A percentile compares a stretch with the other conserved stretches of the same genome.
phyloP scores from a whole-genome alignment of 2,888 invertebrate species.

The Idaea straminata region DNA sequence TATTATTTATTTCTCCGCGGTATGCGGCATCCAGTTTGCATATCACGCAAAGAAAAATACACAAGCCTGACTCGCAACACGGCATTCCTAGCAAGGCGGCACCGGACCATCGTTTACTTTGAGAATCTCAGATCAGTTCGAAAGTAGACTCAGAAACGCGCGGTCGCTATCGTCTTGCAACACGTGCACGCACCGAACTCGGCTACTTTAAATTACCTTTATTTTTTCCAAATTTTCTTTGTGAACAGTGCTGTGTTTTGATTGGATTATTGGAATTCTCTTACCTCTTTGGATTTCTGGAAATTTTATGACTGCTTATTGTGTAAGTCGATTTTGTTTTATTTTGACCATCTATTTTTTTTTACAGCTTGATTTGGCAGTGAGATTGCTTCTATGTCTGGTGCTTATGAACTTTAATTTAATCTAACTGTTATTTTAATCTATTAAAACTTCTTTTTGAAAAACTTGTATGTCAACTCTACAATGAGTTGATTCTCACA shows the following conservation, averaged over 20 bases:
- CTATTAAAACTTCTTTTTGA: not conserved
- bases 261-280: conserved; percentile 44
- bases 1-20: conserved; percentile 31
- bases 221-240: conserved; percentile 35
- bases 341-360: not conserved
- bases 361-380: not conserved
- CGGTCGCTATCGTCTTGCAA: conserved; percentile 54
- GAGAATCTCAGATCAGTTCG: conserved; percentile 62
- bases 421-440: conserved; percentile 6
- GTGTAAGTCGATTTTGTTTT: conserved; percentile 54
- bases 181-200: conserved; percentile 50
- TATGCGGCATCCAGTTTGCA: conserved; percentile 47
- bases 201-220: conserved; percentile 39
- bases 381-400: not conserved
- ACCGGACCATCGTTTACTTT: conserved; percentile 26
- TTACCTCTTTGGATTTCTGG: conserved; percentile 54
- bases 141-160: conserved; percentile 64
- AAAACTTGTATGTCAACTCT: not conserved
- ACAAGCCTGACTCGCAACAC: conserved; percentile 56
- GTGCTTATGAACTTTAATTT: not conserved
- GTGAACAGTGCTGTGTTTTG: conserved; percentile 64
- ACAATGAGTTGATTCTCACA: not conserved
- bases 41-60: conserved; percentile 56
- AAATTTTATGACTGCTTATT: conserved; percentile 59
- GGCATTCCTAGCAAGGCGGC: conserved; percentile 66